Percentiles rank a stretch among this genome's conserved stretches.
These are phyloP conservation scores for Dryoscopus gambensis DNA, from an alignment of 2,113 vertebrate genomes.

Conservation along the genomic window DNA sequence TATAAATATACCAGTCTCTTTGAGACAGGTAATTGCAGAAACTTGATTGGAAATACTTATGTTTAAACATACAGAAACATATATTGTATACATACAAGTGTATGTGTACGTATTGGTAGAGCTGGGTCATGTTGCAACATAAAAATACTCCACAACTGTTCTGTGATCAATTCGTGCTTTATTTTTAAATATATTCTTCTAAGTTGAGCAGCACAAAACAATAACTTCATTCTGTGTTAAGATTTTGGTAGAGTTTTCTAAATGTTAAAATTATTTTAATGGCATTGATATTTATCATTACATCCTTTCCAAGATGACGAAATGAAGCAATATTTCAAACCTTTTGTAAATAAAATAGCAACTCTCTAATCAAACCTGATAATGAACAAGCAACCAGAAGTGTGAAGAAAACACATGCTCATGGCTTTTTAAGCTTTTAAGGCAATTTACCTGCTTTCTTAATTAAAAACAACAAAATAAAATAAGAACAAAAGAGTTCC, in stretches of 20 bases:
- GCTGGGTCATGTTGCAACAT: neutral
- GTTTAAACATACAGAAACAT: neutral
- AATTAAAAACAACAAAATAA: neutral
- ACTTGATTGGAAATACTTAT: neutral
- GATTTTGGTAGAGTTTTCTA: neutral
- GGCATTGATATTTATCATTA: neutral
- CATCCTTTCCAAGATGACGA: neutral
- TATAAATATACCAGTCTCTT: neutral
- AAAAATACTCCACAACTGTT: neutral
- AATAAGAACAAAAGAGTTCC: neutral
- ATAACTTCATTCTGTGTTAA: neutral
- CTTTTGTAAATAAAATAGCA: neutral
- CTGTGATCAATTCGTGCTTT: neutral
- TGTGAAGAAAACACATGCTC: neutral
- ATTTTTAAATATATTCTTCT: neutral
- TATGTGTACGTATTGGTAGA: neutral
- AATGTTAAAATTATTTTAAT: neutral
- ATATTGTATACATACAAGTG: too few species aligned
- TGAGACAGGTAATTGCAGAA: neutral
- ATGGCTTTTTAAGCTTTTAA: neutral
- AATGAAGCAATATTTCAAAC: neutral
- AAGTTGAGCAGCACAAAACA: neutral
- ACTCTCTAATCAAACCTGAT: neutral
- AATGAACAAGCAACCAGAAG: neutral
- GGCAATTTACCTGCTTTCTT: neutral